Evolutionary conservation across 2,888 invertebrate species (phyloP).

Genomic region (Tipula unca): DNA sequence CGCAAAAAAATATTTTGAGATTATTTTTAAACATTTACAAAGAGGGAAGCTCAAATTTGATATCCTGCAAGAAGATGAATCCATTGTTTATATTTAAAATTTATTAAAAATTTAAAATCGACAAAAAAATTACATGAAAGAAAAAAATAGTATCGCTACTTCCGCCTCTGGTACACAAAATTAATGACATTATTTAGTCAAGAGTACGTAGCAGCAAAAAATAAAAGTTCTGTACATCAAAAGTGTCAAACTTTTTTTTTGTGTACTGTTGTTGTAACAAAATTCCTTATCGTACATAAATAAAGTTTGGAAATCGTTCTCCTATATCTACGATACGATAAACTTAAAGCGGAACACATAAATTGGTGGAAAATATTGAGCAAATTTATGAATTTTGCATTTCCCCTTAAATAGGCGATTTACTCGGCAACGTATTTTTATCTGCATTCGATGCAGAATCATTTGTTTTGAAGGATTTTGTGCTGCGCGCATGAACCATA

Average conservation of each 20-base stretch:
- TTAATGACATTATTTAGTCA: neutral
- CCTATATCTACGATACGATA: too few species aligned
- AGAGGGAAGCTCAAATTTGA: neutral
- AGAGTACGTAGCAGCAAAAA: neutral
- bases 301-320: too few species aligned
- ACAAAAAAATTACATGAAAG: neutral
- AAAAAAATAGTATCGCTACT: neutral
- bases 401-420: too few species aligned
- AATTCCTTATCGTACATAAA: too few species aligned
- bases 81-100: neutral
- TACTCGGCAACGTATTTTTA: too few species aligned
- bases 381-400: too few species aligned
- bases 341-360: too few species aligned
- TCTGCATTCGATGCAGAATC: too few species aligned
- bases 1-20: neutral
- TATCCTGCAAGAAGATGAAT: neutral
- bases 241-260: neutral
- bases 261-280: too few species aligned
- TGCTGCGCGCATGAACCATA: too few species aligned
- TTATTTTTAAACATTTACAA: neutral
- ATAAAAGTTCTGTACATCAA: neutral
- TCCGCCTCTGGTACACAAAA: neutral
- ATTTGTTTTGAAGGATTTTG: too few species aligned
- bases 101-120: neutral
- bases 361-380: too few species aligned